A percentile compares a stretch with the other conserved stretches of the same genome.
These are phyloP conservation scores for Herpailurus yagouaroundi DNA, from an alignment of 2,113 vertebrate genomes.

Conservation along the genomic window DNA sequence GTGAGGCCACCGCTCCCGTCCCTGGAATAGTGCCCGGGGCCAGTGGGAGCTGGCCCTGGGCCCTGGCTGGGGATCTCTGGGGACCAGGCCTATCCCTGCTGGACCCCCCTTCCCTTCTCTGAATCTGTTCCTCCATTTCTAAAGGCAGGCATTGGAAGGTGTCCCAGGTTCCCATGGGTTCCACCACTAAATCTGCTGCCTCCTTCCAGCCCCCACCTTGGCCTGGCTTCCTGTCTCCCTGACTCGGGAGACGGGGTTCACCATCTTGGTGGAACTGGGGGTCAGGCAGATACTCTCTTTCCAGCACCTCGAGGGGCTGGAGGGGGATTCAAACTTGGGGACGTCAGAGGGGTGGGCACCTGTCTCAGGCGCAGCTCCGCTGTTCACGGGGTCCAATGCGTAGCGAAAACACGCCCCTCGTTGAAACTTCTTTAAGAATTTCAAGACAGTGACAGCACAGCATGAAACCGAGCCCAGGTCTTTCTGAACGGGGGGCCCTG, in stretches of 20 bases:
- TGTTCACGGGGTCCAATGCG: background rate
- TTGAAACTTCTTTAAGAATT: background rate
- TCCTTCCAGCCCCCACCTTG: background rate
- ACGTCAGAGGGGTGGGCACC: accelerated
- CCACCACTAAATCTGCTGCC: too few species aligned
- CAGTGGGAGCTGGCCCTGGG: accelerated
- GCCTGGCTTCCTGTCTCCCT: background rate
- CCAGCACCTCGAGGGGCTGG: background rate
- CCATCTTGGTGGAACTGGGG: background rate
- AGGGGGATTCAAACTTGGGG: too few species aligned
- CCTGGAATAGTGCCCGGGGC: background rate
- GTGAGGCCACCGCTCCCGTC: too few species aligned
- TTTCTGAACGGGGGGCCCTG: background rate
- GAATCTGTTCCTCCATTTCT: background rate
- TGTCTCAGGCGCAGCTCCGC: background rate
- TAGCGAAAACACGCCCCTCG: background rate
- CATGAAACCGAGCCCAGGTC: too few species aligned
- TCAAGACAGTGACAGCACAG: background rate
- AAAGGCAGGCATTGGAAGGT: background rate
- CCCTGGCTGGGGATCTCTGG: background rate
- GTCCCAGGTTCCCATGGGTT: background rate
- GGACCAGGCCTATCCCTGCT: background rate
- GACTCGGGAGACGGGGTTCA: accelerated
- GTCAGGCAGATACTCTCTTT: accelerated
- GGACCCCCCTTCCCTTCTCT: background rate